Evolutionary conservation across 2,113 vertebrate species (phyloP), one percentile per base, ranked within the genome.

Genomic region (Porphyrio hochstetteri): DNA sequence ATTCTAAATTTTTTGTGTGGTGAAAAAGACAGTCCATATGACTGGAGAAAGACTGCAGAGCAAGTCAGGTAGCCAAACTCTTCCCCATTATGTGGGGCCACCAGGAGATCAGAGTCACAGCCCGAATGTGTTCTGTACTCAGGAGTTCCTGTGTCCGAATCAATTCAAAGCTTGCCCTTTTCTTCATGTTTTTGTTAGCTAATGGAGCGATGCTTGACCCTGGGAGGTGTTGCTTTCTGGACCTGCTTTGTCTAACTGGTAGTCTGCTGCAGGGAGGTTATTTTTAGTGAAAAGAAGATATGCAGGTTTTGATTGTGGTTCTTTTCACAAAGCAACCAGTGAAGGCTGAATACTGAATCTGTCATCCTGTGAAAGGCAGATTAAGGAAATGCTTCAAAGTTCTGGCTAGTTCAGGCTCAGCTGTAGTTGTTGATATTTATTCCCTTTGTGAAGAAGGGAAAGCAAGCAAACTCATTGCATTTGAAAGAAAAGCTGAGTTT

Each of bases 201-300:
- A 6, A 21, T 14, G 31, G 53, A 53, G 42, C 10, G 48, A 31
- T 89, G 53, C 84, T 60, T 35, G 25, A 29, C 38, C 33, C 28
- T 57, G 60, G 50, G 35, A 65, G 48, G 33, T 23, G 36, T 33
- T 71, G 7, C 48, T 72, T 64, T 50, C 50, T 78, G 86, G 68
- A 4, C 25, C 5, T n/a, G 50, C 57, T 7, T 46, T 88, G 63
- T 74, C 42, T 84, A 3, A 10, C 35, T 75, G 83, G 7, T 63
- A 46, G 42, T 38, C 44, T 88, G 74, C 84, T 88, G 87, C 87
- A 86, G 78, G 42, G 74, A 44, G 55, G 75, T 91, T 87, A 55
- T 82, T 94, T 89, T 85, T 93, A 76, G 82, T 80, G 71, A 59
- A 74, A 92, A 84, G 42, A 44, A 95, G 76, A 60, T 79, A 36